Evolutionary conservation across 2,113 vertebrate genomes (phyloP).

Genomic region (Chaetura pelagica): DNA sequence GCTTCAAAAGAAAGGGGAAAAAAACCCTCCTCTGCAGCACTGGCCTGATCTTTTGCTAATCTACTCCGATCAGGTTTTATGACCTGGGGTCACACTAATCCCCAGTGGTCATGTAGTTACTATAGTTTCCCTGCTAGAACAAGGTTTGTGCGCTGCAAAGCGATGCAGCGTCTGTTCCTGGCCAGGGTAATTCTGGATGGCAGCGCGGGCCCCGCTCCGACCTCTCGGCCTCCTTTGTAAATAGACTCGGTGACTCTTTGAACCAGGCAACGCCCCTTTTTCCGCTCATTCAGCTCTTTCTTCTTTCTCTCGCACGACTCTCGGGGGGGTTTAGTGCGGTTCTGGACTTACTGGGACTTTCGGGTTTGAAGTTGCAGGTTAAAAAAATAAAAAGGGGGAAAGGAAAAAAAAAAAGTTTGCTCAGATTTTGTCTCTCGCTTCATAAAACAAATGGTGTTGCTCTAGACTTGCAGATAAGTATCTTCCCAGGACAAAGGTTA

Average conservation of each 20-base stretch:
- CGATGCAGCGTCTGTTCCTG: not conserved
- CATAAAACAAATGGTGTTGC: not conserved
- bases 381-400: not conserved
- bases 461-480: not conserved
- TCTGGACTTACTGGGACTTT: not conserved
- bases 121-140: constrained; percentile 52
- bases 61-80: constrained; percentile 42
- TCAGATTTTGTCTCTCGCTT: not conserved
- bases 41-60: constrained; percentile 41
- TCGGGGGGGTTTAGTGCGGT: not conserved
- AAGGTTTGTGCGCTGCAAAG: not conserved
- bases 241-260: constrained; percentile 19
- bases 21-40: not conserved
- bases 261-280: constrained; percentile 12
- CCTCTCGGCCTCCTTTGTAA: not conserved
- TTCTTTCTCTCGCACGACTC: not conserved
- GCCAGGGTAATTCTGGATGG: not conserved
- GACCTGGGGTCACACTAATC: constrained; percentile 49
- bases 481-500: not conserved
- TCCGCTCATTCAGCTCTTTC: not conserved
- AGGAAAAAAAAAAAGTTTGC: not conserved
- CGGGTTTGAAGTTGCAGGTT: not conserved
- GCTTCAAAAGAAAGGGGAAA: not conserved
- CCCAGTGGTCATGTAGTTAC: constrained; percentile 56
- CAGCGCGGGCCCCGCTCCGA: not conserved